A percentile compares a stretch with the other conserved stretches of the same genome.
These are phyloP conservation scores for Lophochroa leadbeateri DNA, from an alignment of 2,113 vertebrate species.

Conservation along the genomic window DNA sequence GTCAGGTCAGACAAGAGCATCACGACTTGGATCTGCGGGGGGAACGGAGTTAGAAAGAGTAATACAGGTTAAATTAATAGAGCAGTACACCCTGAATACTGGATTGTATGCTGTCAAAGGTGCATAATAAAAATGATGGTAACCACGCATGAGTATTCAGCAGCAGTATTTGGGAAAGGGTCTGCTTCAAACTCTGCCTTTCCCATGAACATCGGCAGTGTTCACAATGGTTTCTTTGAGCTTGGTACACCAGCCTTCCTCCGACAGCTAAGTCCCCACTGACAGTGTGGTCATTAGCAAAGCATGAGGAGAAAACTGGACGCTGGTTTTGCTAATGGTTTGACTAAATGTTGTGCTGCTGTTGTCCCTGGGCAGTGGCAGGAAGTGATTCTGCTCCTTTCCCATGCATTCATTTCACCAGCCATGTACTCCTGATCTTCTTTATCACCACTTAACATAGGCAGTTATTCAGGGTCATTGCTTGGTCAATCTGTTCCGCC, in stretches of 20 bases:
- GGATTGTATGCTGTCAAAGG: neutral
- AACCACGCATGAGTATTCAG: neutral
- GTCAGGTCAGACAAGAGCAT: neutral
- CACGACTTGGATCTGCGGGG: neutral
- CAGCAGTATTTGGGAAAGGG: neutral
- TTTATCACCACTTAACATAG: neutral
- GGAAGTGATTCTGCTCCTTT: neutral
- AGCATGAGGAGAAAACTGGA: neutral
- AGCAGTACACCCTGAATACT: neutral
- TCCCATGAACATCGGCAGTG: neutral
- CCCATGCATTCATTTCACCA: neutral
- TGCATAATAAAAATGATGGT: neutral
- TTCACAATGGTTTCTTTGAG: neutral
- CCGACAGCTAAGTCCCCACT: neutral
- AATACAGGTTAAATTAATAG: neutral
- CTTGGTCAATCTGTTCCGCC: neutral
- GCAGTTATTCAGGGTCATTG: neutral
- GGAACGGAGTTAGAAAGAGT: neutral
- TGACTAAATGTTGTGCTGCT: neutral
- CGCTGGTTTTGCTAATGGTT: neutral
- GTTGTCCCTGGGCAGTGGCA: neutral
- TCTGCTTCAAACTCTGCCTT: neutral
- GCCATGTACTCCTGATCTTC: neutral
- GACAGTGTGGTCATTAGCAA: neutral
- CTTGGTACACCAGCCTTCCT: neutral